These are phyloP conservation scores for Drosophila anomalata DNA, from an alignment of 2,888 invertebrate genomes.

Conservation along the genomic window DNA sequence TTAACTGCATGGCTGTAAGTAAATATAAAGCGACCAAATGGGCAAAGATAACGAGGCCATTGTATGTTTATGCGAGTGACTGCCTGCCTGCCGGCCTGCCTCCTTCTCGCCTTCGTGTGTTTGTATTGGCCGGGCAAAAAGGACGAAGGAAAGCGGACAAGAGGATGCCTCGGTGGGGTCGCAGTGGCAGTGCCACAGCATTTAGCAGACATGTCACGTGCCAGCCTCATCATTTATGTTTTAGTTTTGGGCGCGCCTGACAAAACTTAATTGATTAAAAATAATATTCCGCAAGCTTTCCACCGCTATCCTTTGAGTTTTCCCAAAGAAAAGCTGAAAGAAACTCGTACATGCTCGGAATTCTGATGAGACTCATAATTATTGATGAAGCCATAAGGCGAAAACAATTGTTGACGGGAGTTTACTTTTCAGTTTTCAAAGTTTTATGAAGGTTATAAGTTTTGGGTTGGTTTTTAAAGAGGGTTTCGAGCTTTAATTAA, in stretches of 20 bases:
- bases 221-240: slow-evolving; percentile 68
- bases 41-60: slow-evolving; percentile 66
- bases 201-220: slow-evolving; percentile 71
- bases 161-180: not conserved
- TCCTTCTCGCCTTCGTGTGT: not conserved
- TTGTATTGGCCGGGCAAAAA: not conserved
- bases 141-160: not conserved
- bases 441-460: not conserved
- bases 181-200: slow-evolving; percentile 18
- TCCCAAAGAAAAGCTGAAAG: slow-evolving; percentile 14
- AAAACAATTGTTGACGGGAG: slow-evolving; percentile 14
- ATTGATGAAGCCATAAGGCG: slow-evolving; percentile 26
- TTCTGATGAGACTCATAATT: slow-evolving; percentile 56
- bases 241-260: slow-evolving; percentile 54
- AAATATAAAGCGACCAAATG: slow-evolving; percentile 68
- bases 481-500: not conserved
- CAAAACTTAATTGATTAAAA: slow-evolving; percentile 79
- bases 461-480: not conserved
- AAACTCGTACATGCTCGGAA: slow-evolving; percentile 48
- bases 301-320: slow-evolving; percentile 10
- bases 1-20: slow-evolving; percentile 71
- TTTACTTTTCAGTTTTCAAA: slow-evolving; percentile 13
- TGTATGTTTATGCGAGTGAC: slow-evolving; percentile 33
- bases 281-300: slow-evolving; percentile 56
- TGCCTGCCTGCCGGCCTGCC: not conserved